Evolutionary conservation across 2,888 invertebrate genomes (phyloP), one percentile per base, ranked within the genome.

Genomic region (Portevinia maculata): DNA sequence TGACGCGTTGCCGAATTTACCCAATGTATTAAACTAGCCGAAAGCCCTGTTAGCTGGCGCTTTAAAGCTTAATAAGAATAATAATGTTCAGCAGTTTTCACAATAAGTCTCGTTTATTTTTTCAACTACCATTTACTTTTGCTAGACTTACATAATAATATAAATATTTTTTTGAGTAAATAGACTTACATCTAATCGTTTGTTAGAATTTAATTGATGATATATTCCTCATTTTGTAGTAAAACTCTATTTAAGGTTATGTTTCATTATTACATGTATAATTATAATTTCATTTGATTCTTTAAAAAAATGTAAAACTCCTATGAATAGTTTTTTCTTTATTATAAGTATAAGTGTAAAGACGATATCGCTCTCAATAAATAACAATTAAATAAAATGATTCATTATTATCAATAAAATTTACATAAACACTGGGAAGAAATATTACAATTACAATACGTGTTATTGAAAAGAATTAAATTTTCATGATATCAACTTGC

Each of bases 151-250:
- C 46, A 73, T 24, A 60, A 8, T 83, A 73, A 83, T 83, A 83
- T 83, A 83, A 83, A 83, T 83, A 83, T 76, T 69, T 9, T 60
- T 65, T 62, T 78, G 78, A 78, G 76, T 83, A 78, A 83, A 78
- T 73, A 78, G 48, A 67, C 83, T 83, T 83, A 83, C 17, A 55
- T 34, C 71, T 83, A 83, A 52, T 78, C 76, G 76, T 78, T 83
- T 78, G 55, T 83, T 78, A 78, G 60, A 83, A 78, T 73, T 83
- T 78, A 78, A 78, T 78, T 83, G 70, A 81, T 83, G 76, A 78
- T 83, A 67, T 83, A 73, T 73, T 83, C 55, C 28, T 50, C 55
- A 34, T 59, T 71, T 62, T 55, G 70, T 78, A 78, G 55, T 67
- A 57, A 41, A 78, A 81, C 65, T 53, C 24, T 65, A 48, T 55